Percentiles rank a stretch among this genome's conserved stretches.
These are phyloP conservation scores for Idaea biselata DNA, from an alignment of 2,888 invertebrate species.

Conservation along the genomic window DNA sequence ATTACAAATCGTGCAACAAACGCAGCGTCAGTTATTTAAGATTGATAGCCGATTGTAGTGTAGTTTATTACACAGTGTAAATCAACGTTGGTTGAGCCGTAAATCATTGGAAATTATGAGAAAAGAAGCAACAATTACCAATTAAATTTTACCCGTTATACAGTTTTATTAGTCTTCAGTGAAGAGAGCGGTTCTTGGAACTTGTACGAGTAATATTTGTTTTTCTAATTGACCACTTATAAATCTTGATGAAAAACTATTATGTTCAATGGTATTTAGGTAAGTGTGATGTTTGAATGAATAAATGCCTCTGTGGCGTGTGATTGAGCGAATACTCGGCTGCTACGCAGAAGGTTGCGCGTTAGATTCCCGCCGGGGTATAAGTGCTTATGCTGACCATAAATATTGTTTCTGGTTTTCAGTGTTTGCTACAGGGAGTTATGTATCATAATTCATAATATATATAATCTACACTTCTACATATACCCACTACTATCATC, in stretches of 20 bases:
- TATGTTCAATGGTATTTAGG: no score
- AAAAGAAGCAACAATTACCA: neutral
- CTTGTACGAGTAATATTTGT: neutral
- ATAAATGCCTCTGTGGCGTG: no score
- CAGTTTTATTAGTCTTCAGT: slow-evolving; percentile 11
- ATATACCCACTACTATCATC: no score
- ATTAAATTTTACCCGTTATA: slow-evolving; percentile 11
- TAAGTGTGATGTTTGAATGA: no score
- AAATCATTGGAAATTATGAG: neutral
- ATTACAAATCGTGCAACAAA: neutral
- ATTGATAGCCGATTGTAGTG: neutral
- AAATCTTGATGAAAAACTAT: neutral
- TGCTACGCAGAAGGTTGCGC: no score
- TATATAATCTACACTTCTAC: no score
- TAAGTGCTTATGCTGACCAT: no score
- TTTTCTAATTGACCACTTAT: neutral
- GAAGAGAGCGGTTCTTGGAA: neutral
- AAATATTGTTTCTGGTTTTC: no score
- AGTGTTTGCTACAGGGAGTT: no score
- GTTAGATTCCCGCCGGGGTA: no score
- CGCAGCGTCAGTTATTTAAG: neutral
- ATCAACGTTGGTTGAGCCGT: neutral
- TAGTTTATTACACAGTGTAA: neutral
- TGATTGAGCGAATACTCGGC: no score
- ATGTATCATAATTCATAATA: no score